A percentile compares a stretch with the other conserved stretches of the same genome.
Evolutionary conservation across 2,113 vertebrate genomes (phyloP).

Genomic region (Eretmochelys imbricata): DNA sequence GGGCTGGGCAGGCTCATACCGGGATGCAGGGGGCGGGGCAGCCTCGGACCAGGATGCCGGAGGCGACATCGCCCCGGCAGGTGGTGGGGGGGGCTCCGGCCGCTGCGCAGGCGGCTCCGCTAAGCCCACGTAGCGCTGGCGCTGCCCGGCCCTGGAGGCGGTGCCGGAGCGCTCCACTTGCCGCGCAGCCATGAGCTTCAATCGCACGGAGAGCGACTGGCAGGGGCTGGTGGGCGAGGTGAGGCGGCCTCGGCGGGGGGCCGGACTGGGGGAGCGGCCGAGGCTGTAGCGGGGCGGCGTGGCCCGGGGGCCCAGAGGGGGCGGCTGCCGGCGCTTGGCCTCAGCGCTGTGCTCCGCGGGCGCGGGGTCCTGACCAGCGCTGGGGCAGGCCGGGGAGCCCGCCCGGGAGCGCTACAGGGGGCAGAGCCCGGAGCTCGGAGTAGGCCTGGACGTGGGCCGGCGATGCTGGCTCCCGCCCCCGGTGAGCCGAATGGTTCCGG

Average conservation of each 20-base stretch:
- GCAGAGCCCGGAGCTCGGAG: not conserved
- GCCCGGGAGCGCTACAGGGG: no score
- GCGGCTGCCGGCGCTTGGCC: not conserved
- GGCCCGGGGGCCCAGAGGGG: not conserved
- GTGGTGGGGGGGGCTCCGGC: not conserved
- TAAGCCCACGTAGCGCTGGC: no score
- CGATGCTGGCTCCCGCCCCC: no score
- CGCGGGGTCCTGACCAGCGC: not conserved
- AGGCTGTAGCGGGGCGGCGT: not conserved
- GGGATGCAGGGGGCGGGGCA: not conserved
- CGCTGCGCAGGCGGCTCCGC: not conserved
- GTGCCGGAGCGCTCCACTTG: not conserved
- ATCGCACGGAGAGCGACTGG: slow-evolving; percentile 91
- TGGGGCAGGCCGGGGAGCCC: not conserved
- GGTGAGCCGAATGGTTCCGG: no score
- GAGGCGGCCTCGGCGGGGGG: slow-evolving; percentile 66
- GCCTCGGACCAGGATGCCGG: not conserved
- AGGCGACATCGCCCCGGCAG: not conserved
- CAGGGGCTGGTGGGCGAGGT: slow-evolving; percentile 94
- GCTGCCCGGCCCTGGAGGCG: not conserved
- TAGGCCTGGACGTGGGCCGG: no score
- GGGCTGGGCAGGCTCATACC: not conserved
- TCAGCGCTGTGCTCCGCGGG: not conserved
- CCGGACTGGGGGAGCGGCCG: not conserved
- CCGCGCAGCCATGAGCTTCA: slow-evolving; percentile 79